Base-by-base conservation (phyloP, 2,797 vertebrate genomes). In the Rousettus madagascariensis region DNA sequence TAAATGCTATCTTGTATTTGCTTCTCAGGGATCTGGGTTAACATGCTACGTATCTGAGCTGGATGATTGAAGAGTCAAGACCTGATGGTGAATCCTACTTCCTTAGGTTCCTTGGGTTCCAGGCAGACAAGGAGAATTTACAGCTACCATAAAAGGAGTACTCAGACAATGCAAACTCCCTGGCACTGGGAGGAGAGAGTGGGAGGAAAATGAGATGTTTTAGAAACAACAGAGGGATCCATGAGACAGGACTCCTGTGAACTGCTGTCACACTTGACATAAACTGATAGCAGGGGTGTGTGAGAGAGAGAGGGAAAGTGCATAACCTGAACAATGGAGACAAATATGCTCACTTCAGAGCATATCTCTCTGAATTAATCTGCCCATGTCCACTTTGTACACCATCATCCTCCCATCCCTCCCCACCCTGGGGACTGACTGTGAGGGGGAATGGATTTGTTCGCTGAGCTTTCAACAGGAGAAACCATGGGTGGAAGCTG, bases 151-250 rank as follows among this genome's bases (percentile, higher is more conserved):
- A 41, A 78, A 94, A 57, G 28, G 71, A 72, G 2, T 36, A 6
- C 28, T 71, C 36, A 46, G 38, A 33, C 71, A 87, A 36, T 28
- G 63, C 38, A 30, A 69, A 82, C 78, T 95, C 38, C n/a, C 57
- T 51, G 71, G 84, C 63, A 90, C 49, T 28, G 43, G 22, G 5
- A 92, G 68, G 51, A 90, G 75, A 85, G 43, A 16, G 51, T 80
- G 43, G 89, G 90, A 95, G 77, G 87, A 68, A 84, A 95, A 92
- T 66, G 87, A 88, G 80, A 86, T 96, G 95, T 93, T 97, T 87
- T 90, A 92, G 82, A 75, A 95, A 69, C 85, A 94, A 69, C 57
- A 65, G 46, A 97, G 55, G 89, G 20, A 85, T 92, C 61, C 61
- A 3, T 53, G 51, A 95, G 82, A 86, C 28, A 80, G 85, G 53